Base-by-base conservation (phyloP, 2,888 invertebrate genomes). In the Chrysodeixis includens region DNA sequence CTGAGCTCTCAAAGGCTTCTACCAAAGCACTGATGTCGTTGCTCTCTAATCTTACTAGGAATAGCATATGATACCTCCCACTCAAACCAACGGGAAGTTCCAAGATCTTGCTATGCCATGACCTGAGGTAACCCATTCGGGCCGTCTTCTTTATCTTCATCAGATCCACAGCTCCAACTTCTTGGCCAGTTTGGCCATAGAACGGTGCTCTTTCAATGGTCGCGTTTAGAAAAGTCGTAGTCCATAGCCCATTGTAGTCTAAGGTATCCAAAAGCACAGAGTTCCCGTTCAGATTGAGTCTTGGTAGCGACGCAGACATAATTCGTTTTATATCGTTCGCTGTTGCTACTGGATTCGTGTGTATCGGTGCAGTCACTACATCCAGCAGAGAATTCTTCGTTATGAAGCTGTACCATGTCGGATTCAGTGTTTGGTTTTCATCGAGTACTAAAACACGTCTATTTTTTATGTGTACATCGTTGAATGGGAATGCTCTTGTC, bases 231-330 rank as follows among this genome's bases (percentile, higher is more conserved):
- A 81, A 85, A 0, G 79, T 79, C 12, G 77, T 73, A 0, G 72
- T 76, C 83, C 84, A 84, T 7, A 78, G 44, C 0, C 74, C 79
- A 51, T 74, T 70, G 30, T 64, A 79, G 40, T 83, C 79, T 44
- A 85, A 51, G 1, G 78, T 70, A 56, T 84, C 81, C 12, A 82
- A 16, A 12, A 85, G 49, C 0, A 83, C 62, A 0, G 85, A 85
- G 46, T 85, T 83, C 0, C 84, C 84, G 4, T 20, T 70, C 1
- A 80, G 44, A 56, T 82, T 46, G 0, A 75, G 62, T 14, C 35
- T 61, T 18, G 63, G 69, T 16, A 76, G 56, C 16, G 63, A 46
- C 0, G 69, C 71, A 20, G 56, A 72, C 56, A 80, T 69, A 3
- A 62, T 56, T 44, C 66, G 60, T 26, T 61, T 62, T 20, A 81